Percentiles rank a stretch among this genome's conserved stretches.
phyloP scores from a whole-genome alignment of 2,797 vertebrate species.

The Poeciliopsis turneri region DNA sequence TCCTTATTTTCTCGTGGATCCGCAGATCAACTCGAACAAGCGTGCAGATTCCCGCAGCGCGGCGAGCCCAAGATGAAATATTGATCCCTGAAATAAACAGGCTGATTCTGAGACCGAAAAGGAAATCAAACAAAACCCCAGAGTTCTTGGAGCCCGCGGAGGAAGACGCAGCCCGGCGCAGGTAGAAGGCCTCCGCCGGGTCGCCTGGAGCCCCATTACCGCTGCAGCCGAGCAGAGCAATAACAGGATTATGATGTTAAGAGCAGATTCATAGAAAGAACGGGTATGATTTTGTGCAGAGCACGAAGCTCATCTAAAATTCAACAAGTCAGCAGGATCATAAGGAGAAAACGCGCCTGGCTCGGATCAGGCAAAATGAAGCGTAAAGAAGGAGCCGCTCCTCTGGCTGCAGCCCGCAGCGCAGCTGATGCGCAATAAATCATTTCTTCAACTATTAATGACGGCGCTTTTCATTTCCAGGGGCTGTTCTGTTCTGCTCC shows the following conservation, averaged over 20 bases:
- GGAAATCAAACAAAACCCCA: too few relatives aligned
- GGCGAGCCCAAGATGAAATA: constrained; percentile 56
- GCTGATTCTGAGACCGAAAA: background rate
- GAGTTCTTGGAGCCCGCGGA: constrained; percentile 5
- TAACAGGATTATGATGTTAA: constrained; percentile 43
- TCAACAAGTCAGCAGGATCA: constrained; percentile 62
- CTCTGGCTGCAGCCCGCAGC: constrained; percentile 6
- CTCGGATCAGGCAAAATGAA: constrained; percentile 40
- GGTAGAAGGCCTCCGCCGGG: constrained; percentile 12
- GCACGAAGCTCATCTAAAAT: constrained; percentile 59
- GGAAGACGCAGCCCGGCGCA: constrained; percentile 12
- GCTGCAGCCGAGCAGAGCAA: background rate
- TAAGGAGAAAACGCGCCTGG: constrained; percentile 62
- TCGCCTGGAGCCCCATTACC: background rate
- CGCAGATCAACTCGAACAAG: constrained; percentile 53
- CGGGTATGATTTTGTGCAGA: constrained; percentile 59
- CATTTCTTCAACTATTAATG: background rate
- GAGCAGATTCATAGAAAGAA: constrained; percentile 44
- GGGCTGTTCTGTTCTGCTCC: background rate
- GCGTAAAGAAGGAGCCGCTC: constrained; percentile 45
- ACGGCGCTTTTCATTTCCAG: background rate
- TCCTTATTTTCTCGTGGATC: constrained; percentile 45
- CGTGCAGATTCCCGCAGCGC: constrained; percentile 28
- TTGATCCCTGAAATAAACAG: constrained; percentile 54
- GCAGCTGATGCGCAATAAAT: background rate